A percentile compares a stretch with the other conserved stretches of the same genome.
These are phyloP conservation scores for Columba janthina DNA, from an alignment of 2,113 vertebrate species.

Conservation along the genomic window DNA sequence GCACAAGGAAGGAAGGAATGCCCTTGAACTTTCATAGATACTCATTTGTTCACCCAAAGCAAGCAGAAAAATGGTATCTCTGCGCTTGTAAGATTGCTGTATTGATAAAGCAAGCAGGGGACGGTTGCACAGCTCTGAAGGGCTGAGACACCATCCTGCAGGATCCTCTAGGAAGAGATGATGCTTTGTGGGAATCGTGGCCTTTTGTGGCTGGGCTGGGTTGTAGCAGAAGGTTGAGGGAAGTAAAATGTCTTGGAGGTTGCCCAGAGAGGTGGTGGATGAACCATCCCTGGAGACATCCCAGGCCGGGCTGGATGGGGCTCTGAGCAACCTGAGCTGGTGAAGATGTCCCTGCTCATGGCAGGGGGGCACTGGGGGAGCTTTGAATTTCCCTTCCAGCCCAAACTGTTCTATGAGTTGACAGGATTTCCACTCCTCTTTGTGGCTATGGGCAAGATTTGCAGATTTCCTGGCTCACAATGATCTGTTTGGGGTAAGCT, in stretches of 20 bases:
- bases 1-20: not conserved
- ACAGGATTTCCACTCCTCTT: not conserved
- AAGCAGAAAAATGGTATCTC: not conserved
- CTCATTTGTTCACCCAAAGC: not conserved
- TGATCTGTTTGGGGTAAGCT: not conserved
- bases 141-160: not conserved
- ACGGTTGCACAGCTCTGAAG: not conserved
- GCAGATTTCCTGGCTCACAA: not conserved
- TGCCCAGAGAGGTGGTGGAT: too few relatives aligned
- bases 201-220: not conserved
- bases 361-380: too few relatives aligned
- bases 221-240: not conserved
- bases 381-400: too few relatives aligned
- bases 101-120: not conserved
- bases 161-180: not conserved
- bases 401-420: too few relatives aligned
- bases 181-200: not conserved
- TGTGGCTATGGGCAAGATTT: not conserved
- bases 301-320: too few relatives aligned
- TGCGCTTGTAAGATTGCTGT: not conserved
- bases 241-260: not conserved
- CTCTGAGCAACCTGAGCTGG: too few relatives aligned
- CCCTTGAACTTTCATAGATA: slow-evolving; percentile 3
- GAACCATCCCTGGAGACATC: too few relatives aligned
- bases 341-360: too few relatives aligned